These are phyloP conservation scores for Apodemus agrarius DNA, from an alignment of 2,797 vertebrate genomes.

Conservation along the genomic window DNA sequence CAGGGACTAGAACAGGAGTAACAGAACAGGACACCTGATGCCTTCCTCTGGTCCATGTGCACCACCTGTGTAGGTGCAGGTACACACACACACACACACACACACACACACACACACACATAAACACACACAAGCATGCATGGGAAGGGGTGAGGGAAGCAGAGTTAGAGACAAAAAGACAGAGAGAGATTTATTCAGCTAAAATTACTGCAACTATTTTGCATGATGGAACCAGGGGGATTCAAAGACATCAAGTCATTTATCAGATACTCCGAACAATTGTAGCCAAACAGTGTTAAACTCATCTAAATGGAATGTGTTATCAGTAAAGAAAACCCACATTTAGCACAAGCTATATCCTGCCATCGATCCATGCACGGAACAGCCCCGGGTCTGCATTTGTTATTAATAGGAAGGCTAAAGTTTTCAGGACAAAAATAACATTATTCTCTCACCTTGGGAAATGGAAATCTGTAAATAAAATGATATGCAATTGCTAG, in stretches of 20 bases:
- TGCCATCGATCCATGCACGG: background rate
- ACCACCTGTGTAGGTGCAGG: background rate
- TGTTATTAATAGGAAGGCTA: conserved; percentile 71
- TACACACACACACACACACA: background rate
- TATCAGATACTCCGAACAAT: conserved; percentile 36
- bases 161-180: background rate
- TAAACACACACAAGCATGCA: background rate
- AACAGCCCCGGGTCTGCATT: background rate
- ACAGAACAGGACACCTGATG: background rate
- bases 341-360: background rate
- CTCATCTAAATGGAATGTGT: conserved; percentile 2
- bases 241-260: background rate
- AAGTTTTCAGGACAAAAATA: conserved; percentile 77
- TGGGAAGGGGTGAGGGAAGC: too few relatives aligned
- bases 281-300: background rate
- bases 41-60: background rate
- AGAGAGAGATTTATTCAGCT: background rate
- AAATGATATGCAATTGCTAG: background rate
- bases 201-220: conserved; percentile 59
- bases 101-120: background rate
- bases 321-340: background rate
- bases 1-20: background rate
- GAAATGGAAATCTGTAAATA: conserved; percentile 62
- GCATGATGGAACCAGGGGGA: background rate
- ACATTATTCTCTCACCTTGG: conserved; percentile 60